phyloP scores from a whole-genome alignment of 2,113 vertebrate genomes.

The Gambusia holbrooki region DNA sequence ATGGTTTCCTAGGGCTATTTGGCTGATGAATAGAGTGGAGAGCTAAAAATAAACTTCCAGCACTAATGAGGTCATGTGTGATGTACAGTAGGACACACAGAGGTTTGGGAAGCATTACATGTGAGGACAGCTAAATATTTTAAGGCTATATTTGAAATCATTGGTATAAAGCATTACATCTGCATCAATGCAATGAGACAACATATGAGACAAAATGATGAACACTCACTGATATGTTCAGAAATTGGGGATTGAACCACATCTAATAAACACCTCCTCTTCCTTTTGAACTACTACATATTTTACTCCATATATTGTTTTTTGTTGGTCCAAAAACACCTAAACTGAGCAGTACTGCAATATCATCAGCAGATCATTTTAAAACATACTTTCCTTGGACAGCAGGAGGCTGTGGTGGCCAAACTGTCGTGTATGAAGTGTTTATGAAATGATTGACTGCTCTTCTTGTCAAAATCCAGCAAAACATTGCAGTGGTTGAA shows the following conservation, averaged over 20 bases:
- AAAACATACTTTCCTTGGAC: not conserved
- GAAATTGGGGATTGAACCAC: not conserved
- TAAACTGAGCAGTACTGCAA: too few species aligned
- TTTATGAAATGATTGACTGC: not conserved
- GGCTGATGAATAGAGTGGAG: slow-evolving; percentile 62
- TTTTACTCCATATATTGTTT: too few species aligned
- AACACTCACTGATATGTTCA: not conserved
- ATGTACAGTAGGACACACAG: slow-evolving; percentile 65
- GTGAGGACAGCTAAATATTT: not conserved
- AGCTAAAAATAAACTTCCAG: slow-evolving; percentile 71
- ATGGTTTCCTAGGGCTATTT: slow-evolving; percentile 56
- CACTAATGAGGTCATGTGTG: slow-evolving; percentile 78
- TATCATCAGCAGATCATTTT: not conserved
- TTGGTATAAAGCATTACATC: not conserved
- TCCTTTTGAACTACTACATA: too few species aligned
- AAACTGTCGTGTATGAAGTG: not conserved
- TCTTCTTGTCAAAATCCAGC: not conserved
- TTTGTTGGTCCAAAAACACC: too few species aligned
- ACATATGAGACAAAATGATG: not conserved
- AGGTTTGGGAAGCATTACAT: slow-evolving; percentile 16
- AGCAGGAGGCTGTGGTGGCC: not conserved
- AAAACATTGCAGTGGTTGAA: not conserved
- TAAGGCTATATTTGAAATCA: slow-evolving; percentile 6
- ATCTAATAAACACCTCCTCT: not conserved
- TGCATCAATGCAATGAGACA: not conserved